Percentiles rank a stretch among this genome's conserved stretches.
phyloP scores from a whole-genome alignment of 1,140 invertebrate genomes.

The Mercenaria mercenaria region DNA sequence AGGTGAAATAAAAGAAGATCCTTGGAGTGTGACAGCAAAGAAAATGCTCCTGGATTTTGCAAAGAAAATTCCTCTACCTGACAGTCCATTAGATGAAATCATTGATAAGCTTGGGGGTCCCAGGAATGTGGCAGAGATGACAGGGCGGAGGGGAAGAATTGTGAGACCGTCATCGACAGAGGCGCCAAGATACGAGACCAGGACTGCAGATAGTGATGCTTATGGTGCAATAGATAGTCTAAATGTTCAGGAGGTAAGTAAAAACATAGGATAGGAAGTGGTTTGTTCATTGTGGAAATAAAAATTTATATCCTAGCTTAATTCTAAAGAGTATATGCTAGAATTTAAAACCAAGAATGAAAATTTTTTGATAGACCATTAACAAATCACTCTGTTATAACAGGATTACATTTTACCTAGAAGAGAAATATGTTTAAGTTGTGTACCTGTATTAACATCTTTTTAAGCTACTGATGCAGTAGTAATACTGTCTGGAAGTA shows the following conservation, averaged over 20 bases:
- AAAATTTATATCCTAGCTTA: too few species aligned
- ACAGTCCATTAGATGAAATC: constrained; percentile 82
- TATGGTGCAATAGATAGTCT: constrained; percentile 79
- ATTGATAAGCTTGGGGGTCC: constrained; percentile 82
- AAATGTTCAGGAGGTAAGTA: constrained; percentile 83
- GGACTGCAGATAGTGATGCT: constrained; percentile 72
- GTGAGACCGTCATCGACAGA: constrained; percentile 68
- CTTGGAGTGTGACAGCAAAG: constrained; percentile 82
- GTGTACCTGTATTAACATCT: too few species aligned
- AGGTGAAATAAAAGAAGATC: constrained; percentile 70
- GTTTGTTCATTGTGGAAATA: too few species aligned
- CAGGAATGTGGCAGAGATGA: constrained; percentile 80
- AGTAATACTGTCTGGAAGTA: too few species aligned
- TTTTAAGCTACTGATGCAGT: too few species aligned
- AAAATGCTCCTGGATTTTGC: constrained; percentile 80
- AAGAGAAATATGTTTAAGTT: too few species aligned
- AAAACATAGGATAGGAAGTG: too few species aligned
- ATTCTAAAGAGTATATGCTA: too few species aligned
- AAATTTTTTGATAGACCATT: too few species aligned
- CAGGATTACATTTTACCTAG: too few species aligned
- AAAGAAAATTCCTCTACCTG: constrained; percentile 79
- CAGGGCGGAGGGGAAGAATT: constrained; percentile 80
- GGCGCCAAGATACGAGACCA: constrained; percentile 77
- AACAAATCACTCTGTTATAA: too few species aligned
- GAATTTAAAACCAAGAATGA: too few species aligned